Percentiles rank a stretch among this genome's conserved stretches.
Evolutionary conservation across 1,140 invertebrate genomes (phyloP).

Genomic region (Trichonephila inaurata): DNA sequence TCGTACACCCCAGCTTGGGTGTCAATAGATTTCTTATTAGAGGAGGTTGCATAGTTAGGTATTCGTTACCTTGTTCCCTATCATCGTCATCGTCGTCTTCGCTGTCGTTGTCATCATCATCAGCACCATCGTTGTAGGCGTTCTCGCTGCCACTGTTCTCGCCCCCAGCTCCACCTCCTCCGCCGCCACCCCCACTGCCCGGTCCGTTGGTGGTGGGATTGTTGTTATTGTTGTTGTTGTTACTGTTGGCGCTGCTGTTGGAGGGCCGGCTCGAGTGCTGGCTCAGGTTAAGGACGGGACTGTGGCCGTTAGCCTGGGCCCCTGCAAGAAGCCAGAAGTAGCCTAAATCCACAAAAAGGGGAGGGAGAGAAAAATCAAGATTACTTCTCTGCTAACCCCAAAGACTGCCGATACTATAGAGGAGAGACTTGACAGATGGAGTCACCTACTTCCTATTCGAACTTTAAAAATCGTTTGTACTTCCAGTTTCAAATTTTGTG

Average conservation of each 20-base stretch:
- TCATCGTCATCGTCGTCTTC: constrained; percentile 78
- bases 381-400: constrained; percentile 59
- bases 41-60: neutral
- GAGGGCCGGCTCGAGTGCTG: constrained; percentile 85
- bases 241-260: constrained; percentile 35
- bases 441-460: neutral
- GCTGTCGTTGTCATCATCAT: constrained; percentile 88
- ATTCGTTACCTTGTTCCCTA: constrained; percentile 79
- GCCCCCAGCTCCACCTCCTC: constrained; percentile 81
- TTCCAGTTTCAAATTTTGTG: too few species aligned
- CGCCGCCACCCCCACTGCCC: constrained; percentile 78
- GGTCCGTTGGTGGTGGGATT: neutral
- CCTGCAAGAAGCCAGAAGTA: constrained; percentile 79
- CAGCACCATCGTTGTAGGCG: constrained; percentile 81
- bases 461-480: too few species aligned
- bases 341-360: constrained; percentile 68
- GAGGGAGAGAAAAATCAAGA: constrained; percentile 45
- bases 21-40: too few species aligned
- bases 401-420: constrained; percentile 20
- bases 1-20: too few species aligned
- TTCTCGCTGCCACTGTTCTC: constrained; percentile 85
- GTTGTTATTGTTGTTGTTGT: constrained; percentile 41
- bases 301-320: constrained; percentile 93
- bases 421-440: constrained; percentile 18
- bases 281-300: constrained; percentile 93